A percentile compares a stretch with the other conserved stretches of the same genome.
These are phyloP conservation scores for Porites rus DNA, from an alignment of 92 coral and sea anemone genomes.

Conservation along the genomic window DNA sequence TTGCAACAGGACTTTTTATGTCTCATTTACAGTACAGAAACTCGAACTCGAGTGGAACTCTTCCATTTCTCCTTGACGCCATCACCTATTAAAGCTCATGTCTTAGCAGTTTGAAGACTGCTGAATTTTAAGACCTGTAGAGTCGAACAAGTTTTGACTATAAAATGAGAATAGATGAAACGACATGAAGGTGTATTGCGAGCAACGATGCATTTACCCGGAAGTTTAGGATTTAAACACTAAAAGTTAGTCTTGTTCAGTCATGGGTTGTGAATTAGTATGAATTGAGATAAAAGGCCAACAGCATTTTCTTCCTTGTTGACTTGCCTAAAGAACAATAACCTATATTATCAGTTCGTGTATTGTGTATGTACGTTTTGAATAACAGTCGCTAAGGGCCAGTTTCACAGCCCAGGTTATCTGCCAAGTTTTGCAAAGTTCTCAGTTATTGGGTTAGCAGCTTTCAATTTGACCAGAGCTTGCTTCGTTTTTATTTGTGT, in stretches of 20 bases:
- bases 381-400: not conserved
- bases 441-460: slow-evolving; percentile 8
- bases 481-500: slow-evolving; percentile 11
- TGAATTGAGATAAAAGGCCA: slow-evolving; percentile 9
- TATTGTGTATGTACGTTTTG: not conserved
- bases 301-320: not conserved
- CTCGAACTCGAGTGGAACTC: slow-evolving; percentile 6
- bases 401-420: not conserved
- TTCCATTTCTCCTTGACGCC: not conserved
- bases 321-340: not conserved
- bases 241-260: no score
- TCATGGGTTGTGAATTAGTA: not conserved
- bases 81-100: no score
- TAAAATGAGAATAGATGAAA: no score
- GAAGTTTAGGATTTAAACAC: no score
- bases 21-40: not conserved
- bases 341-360: not conserved
- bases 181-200: no score
- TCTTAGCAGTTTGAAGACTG: no score
- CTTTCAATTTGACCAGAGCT: slow-evolving; percentile 16
- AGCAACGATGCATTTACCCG: no score
- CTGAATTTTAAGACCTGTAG: no score
- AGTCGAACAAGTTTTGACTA: no score
- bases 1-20: not conserved
- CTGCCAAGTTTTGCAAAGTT: not conserved